These are phyloP conservation scores for Heliconius ismenius DNA, from an alignment of 2,888 invertebrate species.

Conservation along the genomic window DNA sequence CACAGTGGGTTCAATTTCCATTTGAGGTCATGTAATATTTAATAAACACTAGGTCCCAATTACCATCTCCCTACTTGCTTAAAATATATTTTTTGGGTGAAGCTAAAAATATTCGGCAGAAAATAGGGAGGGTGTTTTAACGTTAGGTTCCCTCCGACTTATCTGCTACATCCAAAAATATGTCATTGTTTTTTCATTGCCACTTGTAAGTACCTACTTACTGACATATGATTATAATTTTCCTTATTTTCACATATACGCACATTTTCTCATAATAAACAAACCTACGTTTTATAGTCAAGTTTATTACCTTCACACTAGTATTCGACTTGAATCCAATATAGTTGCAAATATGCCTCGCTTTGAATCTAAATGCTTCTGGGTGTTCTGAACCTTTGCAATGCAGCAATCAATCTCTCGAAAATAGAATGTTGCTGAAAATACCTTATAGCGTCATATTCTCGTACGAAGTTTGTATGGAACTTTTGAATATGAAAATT, in stretches of 20 bases:
- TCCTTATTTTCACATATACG: neutral
- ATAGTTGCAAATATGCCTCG: constrained; percentile 23
- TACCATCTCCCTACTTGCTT: no score
- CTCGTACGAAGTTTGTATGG: neutral
- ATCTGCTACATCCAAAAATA: no score
- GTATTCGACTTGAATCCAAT: constrained; percentile 18
- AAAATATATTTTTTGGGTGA: no score
- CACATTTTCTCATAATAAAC: neutral
- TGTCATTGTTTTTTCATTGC: neutral
- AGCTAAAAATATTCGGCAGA: no score
- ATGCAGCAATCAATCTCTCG: constrained; percentile 20
- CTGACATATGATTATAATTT: neutral
- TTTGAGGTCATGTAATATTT: no score
- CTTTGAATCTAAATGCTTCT: constrained; percentile 14
- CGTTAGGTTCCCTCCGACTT: no score
- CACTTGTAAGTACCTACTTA: neutral
- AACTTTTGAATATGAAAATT: constrained; percentile 9
- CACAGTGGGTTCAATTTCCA: no score
- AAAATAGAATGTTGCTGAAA: constrained; percentile 21
- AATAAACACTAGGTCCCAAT: no score
- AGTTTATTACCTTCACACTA: constrained; percentile 2
- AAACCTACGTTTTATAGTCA: neutral
- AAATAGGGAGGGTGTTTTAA: no score
- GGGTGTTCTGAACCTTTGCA: constrained; percentile 21
- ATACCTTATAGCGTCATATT: constrained; percentile 7